phyloP scores from a whole-genome alignment of 1,140 invertebrate genomes.

The Spodoptera litura region DNA sequence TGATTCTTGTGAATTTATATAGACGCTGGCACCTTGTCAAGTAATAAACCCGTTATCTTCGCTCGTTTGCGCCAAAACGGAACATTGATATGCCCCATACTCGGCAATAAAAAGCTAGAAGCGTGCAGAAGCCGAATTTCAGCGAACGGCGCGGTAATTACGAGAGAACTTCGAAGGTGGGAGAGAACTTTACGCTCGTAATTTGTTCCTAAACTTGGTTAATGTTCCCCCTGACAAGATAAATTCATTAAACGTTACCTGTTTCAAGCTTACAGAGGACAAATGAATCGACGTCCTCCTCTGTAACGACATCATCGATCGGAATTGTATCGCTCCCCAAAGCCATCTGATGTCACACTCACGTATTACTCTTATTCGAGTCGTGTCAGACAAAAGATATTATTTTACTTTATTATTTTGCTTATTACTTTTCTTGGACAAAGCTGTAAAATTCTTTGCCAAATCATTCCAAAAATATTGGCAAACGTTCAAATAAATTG shows the following conservation, averaged over 20 bases:
- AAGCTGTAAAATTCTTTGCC: conserved; percentile 10
- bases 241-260: conserved; percentile 79
- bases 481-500: conserved; percentile 35
- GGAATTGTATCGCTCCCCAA: conserved; percentile 46
- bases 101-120: conserved; percentile 64
- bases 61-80: conserved; percentile 73
- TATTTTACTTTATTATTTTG: conserved; percentile 6
- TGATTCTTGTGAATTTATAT: conserved; percentile 66
- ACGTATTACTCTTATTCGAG: neutral
- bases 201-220: conserved; percentile 83
- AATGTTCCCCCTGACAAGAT: conserved; percentile 82
- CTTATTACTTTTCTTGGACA: neutral
- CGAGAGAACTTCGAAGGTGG: conserved; percentile 74
- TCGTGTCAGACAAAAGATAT: neutral
- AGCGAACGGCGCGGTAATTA: conserved; percentile 75
- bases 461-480: conserved; percentile 6
- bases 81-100: conserved; percentile 64
- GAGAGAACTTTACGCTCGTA: conserved; percentile 76
- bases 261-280: conserved; percentile 63
- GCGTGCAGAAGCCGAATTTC: conserved; percentile 65
- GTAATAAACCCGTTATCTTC: conserved; percentile 80
- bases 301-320: conserved; percentile 65
- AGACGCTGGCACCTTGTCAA: conserved; percentile 70
- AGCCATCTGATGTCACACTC: conserved; percentile 15
- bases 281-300: conserved; percentile 57